Evolutionary conservation across 2,113 vertebrate genomes (phyloP), one percentile per base, ranked within the genome.

Genomic region (Nycticebus coucang): DNA sequence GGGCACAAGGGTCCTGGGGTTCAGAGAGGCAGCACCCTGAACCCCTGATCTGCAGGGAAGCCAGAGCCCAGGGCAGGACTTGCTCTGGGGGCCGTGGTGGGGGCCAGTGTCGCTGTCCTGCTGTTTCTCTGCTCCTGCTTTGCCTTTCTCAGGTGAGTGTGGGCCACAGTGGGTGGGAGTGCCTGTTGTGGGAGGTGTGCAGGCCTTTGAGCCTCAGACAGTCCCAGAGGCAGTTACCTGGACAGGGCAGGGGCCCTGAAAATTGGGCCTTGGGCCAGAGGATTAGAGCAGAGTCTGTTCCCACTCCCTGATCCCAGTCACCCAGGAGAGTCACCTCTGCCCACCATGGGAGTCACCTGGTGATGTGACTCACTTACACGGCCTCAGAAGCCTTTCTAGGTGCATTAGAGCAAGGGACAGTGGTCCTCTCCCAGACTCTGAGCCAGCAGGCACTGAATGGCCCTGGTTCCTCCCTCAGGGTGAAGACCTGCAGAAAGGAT

Each of bases 341-440:
- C 5, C 4, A 10, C n/a, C 13, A 4, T n/a, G n/a, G n/a, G 28
- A 35, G 68, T 53, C 72, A 26, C 28, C 60, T 35, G 22, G 14
- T 12, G 2, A 26, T 22, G 8, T 7, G 12, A 9, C 88, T 24
- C 59, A 45, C 14, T 28, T 22, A 5, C 28, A 28, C 1, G 5
- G 13, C 59, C 59, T 11, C 5, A 0, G 30, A 0, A 17, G 60
- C 33, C 59, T 21, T 21, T 53, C 37, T 1, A 19, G 72, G 7
- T 3, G 24, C 13, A 5, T 11, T 15, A 12, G 50, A 79, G 53
- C 60, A 5, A 28, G 37, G 10, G 9, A 2, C 2, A 10, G 37
- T 14, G 14, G 12, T 21, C 30, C 11, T 64, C 24, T 17, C 41
- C 17, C 22, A 4, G 0, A 8, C 37, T 21, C 37, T 11, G 33